A percentile compares a stretch with the other conserved stretches of the same genome.
Evolutionary conservation across 2,113 vertebrate genomes (phyloP).

Genomic region (Boleophthalmus pectinirostris): DNA sequence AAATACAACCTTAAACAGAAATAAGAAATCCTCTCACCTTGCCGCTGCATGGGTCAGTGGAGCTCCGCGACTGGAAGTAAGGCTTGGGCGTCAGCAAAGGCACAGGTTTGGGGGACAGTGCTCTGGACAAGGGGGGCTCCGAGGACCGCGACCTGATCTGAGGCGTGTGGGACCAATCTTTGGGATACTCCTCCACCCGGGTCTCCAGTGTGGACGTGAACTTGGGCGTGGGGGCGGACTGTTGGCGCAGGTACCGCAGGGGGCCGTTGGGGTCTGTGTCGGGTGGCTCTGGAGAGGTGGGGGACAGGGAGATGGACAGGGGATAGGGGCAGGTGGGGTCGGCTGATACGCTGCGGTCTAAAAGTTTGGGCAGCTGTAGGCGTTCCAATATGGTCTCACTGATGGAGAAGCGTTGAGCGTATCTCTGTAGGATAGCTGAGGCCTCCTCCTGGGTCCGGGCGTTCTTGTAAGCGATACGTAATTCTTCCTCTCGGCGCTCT

Average conservation of each 20-base stretch:
- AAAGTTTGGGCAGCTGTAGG: slow-evolving; percentile 90
- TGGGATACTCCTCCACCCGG: slow-evolving; percentile 77
- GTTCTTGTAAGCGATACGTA: slow-evolving; percentile 86
- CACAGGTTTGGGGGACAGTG: slow-evolving; percentile 80
- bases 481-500: slow-evolving; percentile 88
- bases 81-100: slow-evolving; percentile 89
- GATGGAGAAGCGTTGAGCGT: slow-evolving; percentile 95
- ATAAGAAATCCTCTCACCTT: slow-evolving; percentile 79
- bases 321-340: slow-evolving; percentile 81
- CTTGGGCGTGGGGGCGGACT: slow-evolving; percentile 88
- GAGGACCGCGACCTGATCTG: slow-evolving; percentile 77
- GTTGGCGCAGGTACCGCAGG: slow-evolving; percentile 89
- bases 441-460: slow-evolving; percentile 90
- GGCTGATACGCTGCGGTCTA: slow-evolving; percentile 92
- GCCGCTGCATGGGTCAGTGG: slow-evolving; percentile 78
- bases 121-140: slow-evolving; percentile 78
- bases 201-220: slow-evolving; percentile 93
- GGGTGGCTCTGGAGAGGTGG: slow-evolving; percentile 67
- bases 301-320: slow-evolving; percentile 62
- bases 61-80: slow-evolving; percentile 82
- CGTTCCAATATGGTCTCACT: slow-evolving; percentile 91
- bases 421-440: slow-evolving; percentile 85
- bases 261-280: slow-evolving; percentile 68
- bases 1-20: background rate
- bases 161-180: slow-evolving; percentile 48